phyloP scores from a whole-genome alignment of 2,797 vertebrate species.

The Etheostoma perlongum region DNA sequence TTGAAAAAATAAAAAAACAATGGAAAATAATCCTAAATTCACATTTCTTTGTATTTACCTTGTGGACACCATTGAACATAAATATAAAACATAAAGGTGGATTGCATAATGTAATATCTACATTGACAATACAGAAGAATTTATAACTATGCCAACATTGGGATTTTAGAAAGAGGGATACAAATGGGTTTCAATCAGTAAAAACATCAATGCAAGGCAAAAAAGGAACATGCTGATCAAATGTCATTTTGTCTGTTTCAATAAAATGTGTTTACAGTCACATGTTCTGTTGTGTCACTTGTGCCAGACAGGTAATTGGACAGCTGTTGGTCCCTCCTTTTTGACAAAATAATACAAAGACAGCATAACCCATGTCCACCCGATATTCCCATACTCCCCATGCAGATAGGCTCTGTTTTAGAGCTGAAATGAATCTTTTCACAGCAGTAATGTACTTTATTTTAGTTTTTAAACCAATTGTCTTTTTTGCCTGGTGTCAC shows the following conservation, averaged over 20 bases:
- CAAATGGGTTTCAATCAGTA: conserved; percentile 62
- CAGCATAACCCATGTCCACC: not conserved
- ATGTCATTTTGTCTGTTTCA: conserved; percentile 14
- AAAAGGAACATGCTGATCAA: conserved; percentile 71
- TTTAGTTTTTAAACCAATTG: not conserved
- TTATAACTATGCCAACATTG: conserved; percentile 30
- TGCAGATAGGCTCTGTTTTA: not conserved
- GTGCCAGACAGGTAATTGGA: conserved; percentile 88
- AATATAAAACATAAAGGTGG: conserved; percentile 47
- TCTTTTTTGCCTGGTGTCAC: not conserved
- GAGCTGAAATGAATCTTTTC: not conserved
- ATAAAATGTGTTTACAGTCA: not conserved
- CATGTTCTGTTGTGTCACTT: conserved; percentile 65
- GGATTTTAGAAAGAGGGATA: conserved; percentile 8
- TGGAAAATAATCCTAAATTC: not conserved
- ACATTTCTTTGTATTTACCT: conserved; percentile 38
- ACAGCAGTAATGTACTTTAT: not conserved
- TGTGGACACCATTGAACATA: conserved; percentile 51
- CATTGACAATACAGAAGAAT: conserved; percentile 35
- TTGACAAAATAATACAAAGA: conserved; percentile 14
- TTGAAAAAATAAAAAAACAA: conserved; percentile 18
- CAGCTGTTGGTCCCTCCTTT: conserved; percentile 44
- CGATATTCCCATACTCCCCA: not conserved
- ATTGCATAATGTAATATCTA: conserved; percentile 37
- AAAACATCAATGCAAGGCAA: conserved; percentile 27